Conservation (phyloP, 2,888 invertebrate species). For the Tolmerus cingulatus region DNA sequence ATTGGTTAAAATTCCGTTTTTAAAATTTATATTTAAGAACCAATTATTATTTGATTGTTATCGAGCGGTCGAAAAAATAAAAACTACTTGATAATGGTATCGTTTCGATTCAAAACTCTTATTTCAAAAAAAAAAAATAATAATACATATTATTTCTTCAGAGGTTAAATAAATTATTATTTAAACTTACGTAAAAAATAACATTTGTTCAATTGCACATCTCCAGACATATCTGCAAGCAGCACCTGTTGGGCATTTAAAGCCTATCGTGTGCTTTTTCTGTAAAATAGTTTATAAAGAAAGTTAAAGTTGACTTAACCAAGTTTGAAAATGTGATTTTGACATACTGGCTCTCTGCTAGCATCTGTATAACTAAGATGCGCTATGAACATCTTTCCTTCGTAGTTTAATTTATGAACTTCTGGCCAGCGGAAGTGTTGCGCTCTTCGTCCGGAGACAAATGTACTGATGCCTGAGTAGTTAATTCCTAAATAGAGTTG, state of each 20-base stretch:
- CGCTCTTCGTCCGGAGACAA: slow-evolving; percentile 90
- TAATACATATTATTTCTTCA: background rate
- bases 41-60: no score
- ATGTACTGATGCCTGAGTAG: slow-evolving; percentile 93
- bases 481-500: slow-evolving; percentile 95
- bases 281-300: slow-evolving; percentile 56
- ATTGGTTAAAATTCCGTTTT: no score
- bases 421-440: slow-evolving; percentile 97
- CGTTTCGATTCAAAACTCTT: no score
- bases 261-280: slow-evolving; percentile 95
- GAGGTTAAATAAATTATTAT: background rate
- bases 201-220: slow-evolving; percentile 96
- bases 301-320: background rate
- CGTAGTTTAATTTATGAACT: slow-evolving; percentile 95
- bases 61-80: no score
- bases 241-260: slow-evolving; percentile 91
- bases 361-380: slow-evolving; percentile 93
- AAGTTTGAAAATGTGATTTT: background rate
- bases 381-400: slow-evolving; percentile 97
- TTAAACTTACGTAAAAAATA: slow-evolving; percentile 93
- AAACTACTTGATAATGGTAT: no score
- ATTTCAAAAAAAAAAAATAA: background rate
- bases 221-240: slow-evolving; percentile 97
- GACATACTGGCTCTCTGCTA: slow-evolving; percentile 63
- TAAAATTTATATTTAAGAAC: no score